These are phyloP conservation scores for Strix aluco DNA, from an alignment of 2,113 vertebrate species.

Conservation along the genomic window DNA sequence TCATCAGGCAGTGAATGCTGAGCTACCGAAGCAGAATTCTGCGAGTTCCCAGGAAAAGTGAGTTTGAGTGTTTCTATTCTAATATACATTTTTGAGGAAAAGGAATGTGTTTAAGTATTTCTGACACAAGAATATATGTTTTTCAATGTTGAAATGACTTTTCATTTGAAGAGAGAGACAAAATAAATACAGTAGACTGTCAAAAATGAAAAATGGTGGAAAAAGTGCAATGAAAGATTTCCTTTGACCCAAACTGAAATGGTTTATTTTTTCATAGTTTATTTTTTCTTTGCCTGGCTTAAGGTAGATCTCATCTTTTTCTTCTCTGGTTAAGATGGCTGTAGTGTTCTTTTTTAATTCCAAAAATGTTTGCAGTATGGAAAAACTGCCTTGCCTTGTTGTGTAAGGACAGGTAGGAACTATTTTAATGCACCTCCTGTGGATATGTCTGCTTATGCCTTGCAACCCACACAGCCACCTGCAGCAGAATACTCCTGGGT, in stretches of 20 bases:
- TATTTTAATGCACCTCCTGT: neutral
- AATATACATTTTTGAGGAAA: neutral
- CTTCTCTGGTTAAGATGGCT: neutral
- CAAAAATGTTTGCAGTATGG: neutral
- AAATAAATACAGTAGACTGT: neutral
- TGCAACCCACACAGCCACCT: too few relatives aligned
- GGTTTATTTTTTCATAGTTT: neutral
- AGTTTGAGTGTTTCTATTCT: neutral
- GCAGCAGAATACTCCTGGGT: neutral
- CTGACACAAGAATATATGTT: rapidly evolving
- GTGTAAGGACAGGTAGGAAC: neutral
- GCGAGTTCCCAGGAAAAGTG: neutral
- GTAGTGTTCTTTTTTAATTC: neutral
- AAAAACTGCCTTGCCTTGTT: neutral
- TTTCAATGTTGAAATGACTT: neutral
- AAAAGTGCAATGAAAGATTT: neutral
- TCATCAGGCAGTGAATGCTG: neutral
- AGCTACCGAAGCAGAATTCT: neutral
- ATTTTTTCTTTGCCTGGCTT: neutral
- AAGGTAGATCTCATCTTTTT: neutral
- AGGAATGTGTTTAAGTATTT: neutral
- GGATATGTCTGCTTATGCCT: neutral
- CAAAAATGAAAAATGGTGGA: neutral
- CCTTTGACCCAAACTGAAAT: neutral
- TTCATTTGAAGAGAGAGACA: neutral